phyloP scores from a whole-genome alignment of 2,797 vertebrate species.

The Danio albolineatus region DNA sequence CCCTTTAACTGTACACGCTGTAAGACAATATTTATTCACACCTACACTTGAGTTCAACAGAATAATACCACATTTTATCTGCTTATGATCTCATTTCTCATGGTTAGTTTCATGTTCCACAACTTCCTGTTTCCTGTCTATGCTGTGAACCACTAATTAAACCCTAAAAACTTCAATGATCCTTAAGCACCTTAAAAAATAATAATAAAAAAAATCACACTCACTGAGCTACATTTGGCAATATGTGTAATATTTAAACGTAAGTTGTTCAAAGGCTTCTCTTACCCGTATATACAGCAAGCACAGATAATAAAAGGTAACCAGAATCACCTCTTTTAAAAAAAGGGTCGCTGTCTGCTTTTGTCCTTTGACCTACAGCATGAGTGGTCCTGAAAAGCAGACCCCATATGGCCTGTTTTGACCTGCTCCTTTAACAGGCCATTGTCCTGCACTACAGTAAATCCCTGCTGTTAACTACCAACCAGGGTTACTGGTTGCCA shows the following conservation, averaged over 20 bases:
- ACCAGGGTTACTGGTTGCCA: constrained; percentile 41
- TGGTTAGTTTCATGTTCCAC: constrained; percentile 31
- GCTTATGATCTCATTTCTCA: constrained; percentile 36
- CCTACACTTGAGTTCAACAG: not conserved
- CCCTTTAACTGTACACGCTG: not conserved
- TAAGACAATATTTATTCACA: constrained; percentile 10
- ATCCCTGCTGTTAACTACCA: constrained; percentile 34
- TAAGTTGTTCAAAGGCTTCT: not conserved
- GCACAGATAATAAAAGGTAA: constrained; percentile 9
- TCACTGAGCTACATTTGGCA: not conserved
- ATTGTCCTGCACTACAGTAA: constrained; percentile 52
- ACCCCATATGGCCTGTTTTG: constrained; percentile 30
- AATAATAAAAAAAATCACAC: too few species aligned
- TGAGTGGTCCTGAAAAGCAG: constrained; percentile 46
- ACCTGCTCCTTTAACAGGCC: constrained; percentile 22
- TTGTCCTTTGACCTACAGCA: constrained; percentile 53
- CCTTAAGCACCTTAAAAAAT: not conserved
- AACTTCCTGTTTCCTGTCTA: constrained; percentile 55
- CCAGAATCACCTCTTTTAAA: constrained; percentile 7
- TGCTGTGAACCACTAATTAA: constrained; percentile 26
- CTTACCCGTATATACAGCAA: not conserved
- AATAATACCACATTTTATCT: constrained; percentile 1
- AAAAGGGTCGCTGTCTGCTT: constrained; percentile 18
- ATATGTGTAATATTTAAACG: not conserved
- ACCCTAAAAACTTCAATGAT: not conserved